These are phyloP conservation scores for Poeciliopsis paucimaculata DNA, from an alignment of 2,797 vertebrate genomes.

Conservation along the genomic window DNA sequence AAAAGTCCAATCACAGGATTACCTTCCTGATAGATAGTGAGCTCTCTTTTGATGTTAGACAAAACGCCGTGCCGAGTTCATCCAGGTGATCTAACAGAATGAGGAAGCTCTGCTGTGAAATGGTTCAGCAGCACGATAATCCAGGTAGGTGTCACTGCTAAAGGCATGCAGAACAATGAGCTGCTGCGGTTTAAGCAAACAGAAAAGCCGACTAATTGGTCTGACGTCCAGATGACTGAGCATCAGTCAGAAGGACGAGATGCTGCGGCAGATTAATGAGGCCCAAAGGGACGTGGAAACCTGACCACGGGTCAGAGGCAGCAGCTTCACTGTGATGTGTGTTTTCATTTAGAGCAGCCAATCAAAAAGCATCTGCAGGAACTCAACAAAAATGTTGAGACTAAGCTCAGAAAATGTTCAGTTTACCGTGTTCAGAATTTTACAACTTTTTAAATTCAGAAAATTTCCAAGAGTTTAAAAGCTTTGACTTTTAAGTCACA, in stretches of 20 bases:
- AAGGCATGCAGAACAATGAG: background rate
- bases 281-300: background rate
- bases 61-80: background rate
- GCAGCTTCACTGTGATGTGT: background rate
- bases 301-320: background rate
- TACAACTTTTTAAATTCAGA: too few species aligned
- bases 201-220: slow-evolving; percentile 1
- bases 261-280: background rate
- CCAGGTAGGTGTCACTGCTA: background rate
- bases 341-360: background rate
- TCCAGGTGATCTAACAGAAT: background rate
- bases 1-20: background rate
- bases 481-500: too few species aligned
- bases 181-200: background rate
- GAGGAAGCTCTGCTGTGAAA: background rate
- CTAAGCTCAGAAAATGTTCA: too few species aligned
- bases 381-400: background rate
- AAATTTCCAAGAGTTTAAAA: too few species aligned
- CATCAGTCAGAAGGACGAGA: background rate
- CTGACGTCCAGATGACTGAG: background rate
- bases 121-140: background rate
- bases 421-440: too few species aligned
- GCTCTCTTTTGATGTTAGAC: background rate
- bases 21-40: background rate
- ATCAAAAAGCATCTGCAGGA: background rate